Percentiles rank a stretch among this genome's conserved stretches.
phyloP scores from a whole-genome alignment of 2,888 invertebrate genomes.

The Blastobasis adustella region DNA sequence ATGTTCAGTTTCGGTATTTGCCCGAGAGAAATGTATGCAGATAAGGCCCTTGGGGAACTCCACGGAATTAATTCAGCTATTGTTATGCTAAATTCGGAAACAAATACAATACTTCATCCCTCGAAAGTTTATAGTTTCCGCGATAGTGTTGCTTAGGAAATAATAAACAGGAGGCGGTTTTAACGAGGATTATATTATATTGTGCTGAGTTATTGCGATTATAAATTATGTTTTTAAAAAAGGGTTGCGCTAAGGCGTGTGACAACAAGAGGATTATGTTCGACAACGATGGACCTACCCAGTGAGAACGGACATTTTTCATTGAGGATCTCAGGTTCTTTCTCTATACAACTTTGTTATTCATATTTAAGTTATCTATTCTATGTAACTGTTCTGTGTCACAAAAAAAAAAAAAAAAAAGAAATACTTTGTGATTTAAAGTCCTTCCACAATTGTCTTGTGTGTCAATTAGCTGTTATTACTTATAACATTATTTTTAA shows the following conservation, averaged over 20 bases:
- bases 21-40: conserved; percentile 33
- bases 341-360: too few species aligned
- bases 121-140: conserved; percentile 15
- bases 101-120: conserved; percentile 23
- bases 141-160: conserved; percentile 17
- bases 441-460: too few species aligned
- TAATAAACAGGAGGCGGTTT: conserved; percentile 12
- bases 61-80: conserved; percentile 46
- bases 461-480: too few species aligned
- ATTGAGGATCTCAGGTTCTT: too few species aligned
- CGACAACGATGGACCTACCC: too few species aligned
- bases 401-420: too few species aligned
- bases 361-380: too few species aligned
- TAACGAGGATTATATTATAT: conserved; percentile 24
- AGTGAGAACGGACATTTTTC: too few species aligned
- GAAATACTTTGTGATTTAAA: too few species aligned
- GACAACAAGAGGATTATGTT: conserved; percentile 32
- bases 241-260: conserved; percentile 26
- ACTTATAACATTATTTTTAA: too few species aligned
- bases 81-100: conserved; percentile 43
- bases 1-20: conserved; percentile 47
- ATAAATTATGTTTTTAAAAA: conserved; percentile 34
- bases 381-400: too few species aligned
- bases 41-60: conserved; percentile 32
- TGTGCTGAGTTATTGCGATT: conserved; percentile 33